phyloP scores from a whole-genome alignment of 2,888 invertebrate species.

The Drosophila pegasa region DNA sequence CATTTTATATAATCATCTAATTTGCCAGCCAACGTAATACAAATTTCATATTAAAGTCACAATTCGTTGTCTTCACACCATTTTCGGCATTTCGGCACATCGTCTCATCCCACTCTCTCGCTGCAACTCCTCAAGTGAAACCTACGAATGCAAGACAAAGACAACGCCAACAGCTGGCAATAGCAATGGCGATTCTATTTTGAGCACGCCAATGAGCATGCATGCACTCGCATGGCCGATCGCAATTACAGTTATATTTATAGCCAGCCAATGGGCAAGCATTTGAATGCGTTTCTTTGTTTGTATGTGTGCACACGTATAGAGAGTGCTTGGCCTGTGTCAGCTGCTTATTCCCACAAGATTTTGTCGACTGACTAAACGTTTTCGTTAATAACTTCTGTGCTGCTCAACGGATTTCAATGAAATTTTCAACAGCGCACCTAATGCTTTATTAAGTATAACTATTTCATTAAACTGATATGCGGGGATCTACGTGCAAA shows the following conservation, averaged over 20 bases:
- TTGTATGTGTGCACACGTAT: not conserved
- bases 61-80: no score
- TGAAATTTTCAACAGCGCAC: not conserved
- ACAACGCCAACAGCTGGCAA: not conserved
- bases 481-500: no score
- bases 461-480: no score
- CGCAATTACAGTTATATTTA: no score
- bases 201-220: not conserved
- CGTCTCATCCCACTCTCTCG: not conserved
- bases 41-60: not conserved
- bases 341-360: not conserved
- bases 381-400: not conserved
- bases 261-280: not conserved
- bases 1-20: no score
- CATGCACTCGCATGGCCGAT: no score
- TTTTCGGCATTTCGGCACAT: no score
- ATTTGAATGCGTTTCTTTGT: not conserved
- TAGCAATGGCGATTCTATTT: not conserved
- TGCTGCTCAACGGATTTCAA: not conserved
- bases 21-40: not conserved
- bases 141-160: not conserved
- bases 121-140: not conserved
- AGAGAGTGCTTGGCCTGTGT: not conserved
- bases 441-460: no score
- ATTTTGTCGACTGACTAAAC: not conserved